These are phyloP conservation scores for Leucoma salicis DNA, from an alignment of 2,888 invertebrate genomes.

Conservation along the genomic window DNA sequence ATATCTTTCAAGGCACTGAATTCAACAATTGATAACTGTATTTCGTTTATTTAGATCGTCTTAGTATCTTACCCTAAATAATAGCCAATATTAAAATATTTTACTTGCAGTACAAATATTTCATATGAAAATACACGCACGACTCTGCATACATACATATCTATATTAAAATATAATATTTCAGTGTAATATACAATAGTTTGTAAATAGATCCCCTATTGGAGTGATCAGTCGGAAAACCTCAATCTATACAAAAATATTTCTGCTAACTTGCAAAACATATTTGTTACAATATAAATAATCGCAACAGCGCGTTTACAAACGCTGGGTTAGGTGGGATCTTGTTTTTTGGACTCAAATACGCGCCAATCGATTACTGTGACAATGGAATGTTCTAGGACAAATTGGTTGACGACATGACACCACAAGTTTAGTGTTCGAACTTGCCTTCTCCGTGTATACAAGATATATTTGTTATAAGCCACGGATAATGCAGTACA, in stretches of 20 bases:
- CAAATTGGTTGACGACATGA: constrained; percentile 38
- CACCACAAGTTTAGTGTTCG: constrained; percentile 53
- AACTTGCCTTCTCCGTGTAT: constrained; percentile 38
- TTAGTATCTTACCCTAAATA: constrained; percentile 70
- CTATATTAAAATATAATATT: constrained; percentile 73
- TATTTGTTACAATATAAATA: constrained; percentile 48
- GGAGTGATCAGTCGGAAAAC: constrained; percentile 55
- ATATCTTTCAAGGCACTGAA: constrained; percentile 77
- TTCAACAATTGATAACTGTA: constrained; percentile 71
- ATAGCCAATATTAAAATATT: constrained; percentile 80
- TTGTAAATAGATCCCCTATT: constrained; percentile 74
- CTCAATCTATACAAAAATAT: constrained; percentile 75
- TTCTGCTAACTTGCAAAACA: constrained; percentile 54
- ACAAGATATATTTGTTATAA: constrained; percentile 7
- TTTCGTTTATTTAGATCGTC: constrained; percentile 65
- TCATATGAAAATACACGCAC: constrained; percentile 78
- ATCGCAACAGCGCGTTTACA: constrained; percentile 51
- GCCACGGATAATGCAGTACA: constrained; percentile 37
- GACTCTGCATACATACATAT: constrained; percentile 76
- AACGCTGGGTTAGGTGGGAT: constrained; percentile 71
- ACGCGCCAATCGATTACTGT: constrained; percentile 59
- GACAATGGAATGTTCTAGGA: constrained; percentile 70
- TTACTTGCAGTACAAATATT: constrained; percentile 71
- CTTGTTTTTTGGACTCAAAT: constrained; percentile 62
- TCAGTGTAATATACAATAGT: constrained; percentile 70